Conservation (phyloP, 1,140 invertebrate species). For the Eriosoma lanigerum region DNA sequence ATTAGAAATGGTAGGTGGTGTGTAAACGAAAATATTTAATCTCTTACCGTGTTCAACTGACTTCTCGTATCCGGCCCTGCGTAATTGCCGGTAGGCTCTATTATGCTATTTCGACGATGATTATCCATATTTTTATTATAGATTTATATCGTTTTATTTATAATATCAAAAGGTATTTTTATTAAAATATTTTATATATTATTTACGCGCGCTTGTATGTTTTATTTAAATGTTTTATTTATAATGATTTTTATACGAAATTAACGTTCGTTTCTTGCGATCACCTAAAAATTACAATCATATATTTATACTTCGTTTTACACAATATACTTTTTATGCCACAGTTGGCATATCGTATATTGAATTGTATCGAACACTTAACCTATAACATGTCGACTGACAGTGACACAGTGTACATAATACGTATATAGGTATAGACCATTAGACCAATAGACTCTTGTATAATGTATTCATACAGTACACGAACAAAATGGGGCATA, state of each 20-base stretch:
- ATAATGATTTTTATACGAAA: neutral
- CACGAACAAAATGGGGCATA: conserved; percentile 29
- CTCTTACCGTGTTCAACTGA: conserved; percentile 42
- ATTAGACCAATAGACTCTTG: neutral
- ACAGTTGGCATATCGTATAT: neutral
- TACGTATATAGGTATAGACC: neutral
- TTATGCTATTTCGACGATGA: conserved; percentile 28
- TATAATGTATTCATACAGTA: neutral
- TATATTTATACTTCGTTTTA: neutral
- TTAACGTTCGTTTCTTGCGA: conserved; percentile 16
- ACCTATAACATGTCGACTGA: neutral
- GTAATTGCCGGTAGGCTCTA: conserved; percentile 28
- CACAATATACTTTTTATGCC: neutral
- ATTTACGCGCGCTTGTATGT: neutral
- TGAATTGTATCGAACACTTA: conserved; percentile 22
- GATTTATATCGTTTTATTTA: neutral
- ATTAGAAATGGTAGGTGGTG: too few relatives aligned
- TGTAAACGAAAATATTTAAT: conserved; percentile 7
- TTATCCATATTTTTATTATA: conserved; percentile 21
- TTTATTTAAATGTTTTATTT: neutral
- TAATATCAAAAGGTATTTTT: neutral
- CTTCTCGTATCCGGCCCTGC: conserved; percentile 23
- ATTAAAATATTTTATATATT: neutral
- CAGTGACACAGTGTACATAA: neutral
- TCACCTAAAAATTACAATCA: conserved; percentile 35